phyloP scores from a whole-genome alignment of 92 coral and sea anemone genomes.

The Micromussa lordhowensis region DNA sequence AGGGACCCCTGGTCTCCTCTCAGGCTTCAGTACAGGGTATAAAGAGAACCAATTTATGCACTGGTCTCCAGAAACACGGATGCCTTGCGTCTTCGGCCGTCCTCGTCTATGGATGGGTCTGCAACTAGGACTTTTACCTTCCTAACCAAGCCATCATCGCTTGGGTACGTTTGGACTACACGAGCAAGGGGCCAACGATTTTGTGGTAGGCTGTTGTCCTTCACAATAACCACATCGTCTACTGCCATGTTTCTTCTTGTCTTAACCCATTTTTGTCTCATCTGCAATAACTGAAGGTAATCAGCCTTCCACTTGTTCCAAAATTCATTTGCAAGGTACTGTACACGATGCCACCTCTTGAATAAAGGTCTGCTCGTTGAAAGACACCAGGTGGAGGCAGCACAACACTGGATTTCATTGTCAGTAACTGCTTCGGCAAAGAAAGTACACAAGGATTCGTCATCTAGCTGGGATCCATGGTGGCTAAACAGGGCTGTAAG shows the following conservation, averaged over 20 bases:
- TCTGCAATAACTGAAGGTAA: too few relatives aligned
- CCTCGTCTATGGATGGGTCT: constrained; percentile 9
- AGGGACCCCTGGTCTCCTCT: not conserved
- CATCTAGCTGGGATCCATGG: too few relatives aligned
- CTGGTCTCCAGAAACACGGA: constrained; percentile 8
- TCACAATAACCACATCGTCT: too few relatives aligned
- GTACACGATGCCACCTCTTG: not conserved
- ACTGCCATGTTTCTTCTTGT: too few relatives aligned
- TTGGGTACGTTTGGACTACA: constrained; percentile 20
- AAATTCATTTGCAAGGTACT: constrained; percentile 4
- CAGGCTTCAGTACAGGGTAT: constrained; percentile 8
- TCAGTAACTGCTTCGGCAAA: too few relatives aligned
- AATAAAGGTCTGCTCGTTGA: not conserved
- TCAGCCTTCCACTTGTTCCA: constrained; percentile 10
- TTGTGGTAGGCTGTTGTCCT: not conserved
- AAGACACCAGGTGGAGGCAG: not conserved
- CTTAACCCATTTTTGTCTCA: too few relatives aligned
- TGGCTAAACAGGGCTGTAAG: not conserved
- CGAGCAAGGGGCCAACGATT: constrained; percentile 29
- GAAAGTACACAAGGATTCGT: too few relatives aligned
- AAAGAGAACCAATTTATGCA: constrained; percentile 6
- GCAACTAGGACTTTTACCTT: not conserved
- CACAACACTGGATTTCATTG: not conserved
- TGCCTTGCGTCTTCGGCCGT: not conserved
- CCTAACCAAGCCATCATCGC: not conserved